Evolutionary conservation across 2,113 vertebrate species (phyloP).

Genomic region (Lipophrys pholis): DNA sequence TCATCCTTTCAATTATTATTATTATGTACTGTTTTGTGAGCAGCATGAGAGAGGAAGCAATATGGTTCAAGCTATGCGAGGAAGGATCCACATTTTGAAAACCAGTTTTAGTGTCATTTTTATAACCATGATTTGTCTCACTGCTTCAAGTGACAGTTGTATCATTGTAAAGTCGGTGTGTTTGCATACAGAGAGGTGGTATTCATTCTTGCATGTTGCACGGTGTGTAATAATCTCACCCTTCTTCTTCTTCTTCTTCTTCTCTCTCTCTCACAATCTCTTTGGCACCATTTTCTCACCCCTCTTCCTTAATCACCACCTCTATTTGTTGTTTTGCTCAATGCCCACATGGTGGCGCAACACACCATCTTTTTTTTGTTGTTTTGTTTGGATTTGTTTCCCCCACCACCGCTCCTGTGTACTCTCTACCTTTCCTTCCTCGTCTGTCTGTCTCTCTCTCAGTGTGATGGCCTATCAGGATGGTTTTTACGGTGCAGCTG

Average conservation of each 20-base stretch:
- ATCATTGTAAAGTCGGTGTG: slow-evolving; percentile 33
- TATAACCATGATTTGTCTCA: neutral
- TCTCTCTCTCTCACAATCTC: slow-evolving; percentile 73
- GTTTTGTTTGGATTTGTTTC: slow-evolving; percentile 46
- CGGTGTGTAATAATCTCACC: slow-evolving; percentile 85
- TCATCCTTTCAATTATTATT: too few relatives aligned
- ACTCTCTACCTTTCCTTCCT: slow-evolving; percentile 28
- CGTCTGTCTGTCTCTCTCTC: slow-evolving; percentile 65
- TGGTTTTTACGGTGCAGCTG: slow-evolving; percentile 88
- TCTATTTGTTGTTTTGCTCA: slow-evolving; percentile 55
- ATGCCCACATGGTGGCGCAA: slow-evolving; percentile 82
- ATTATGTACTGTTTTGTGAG: too few relatives aligned
- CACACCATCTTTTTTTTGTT: slow-evolving; percentile 73
- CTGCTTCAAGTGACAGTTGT: slow-evolving; percentile 37
- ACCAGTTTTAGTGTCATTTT: too few relatives aligned
- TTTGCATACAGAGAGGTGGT: slow-evolving; percentile 76
- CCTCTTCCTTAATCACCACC: slow-evolving; percentile 38
- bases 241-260: slow-evolving; percentile 75
- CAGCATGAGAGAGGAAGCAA: too few relatives aligned
- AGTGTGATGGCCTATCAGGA: slow-evolving; percentile 89
- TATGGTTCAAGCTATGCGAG: too few relatives aligned
- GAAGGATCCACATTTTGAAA: too few relatives aligned
- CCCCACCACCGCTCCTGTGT: slow-evolving; percentile 50
- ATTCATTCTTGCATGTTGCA: slow-evolving; percentile 84
- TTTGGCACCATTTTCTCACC: slow-evolving; percentile 61